phyloP scores from a whole-genome alignment of 2,797 vertebrate species.

The Petrocephalus sullivani region DNA sequence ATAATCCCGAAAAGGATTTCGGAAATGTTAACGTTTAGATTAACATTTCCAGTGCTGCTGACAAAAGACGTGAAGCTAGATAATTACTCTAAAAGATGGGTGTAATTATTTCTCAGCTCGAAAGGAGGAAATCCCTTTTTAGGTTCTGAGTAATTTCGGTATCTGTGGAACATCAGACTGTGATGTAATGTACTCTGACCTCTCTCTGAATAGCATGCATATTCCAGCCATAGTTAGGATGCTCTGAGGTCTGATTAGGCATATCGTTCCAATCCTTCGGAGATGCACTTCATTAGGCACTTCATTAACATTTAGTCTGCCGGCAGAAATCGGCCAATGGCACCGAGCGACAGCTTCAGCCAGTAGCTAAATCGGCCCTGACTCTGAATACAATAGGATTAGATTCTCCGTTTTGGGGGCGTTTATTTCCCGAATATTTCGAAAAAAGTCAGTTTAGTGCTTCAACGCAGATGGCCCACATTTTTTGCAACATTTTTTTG shows the following conservation, averaged over 20 bases:
- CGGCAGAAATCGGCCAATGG: not conserved
- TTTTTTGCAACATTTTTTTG: no score
- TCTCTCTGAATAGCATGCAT: conserved; percentile 40
- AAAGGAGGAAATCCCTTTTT: conserved; percentile 22
- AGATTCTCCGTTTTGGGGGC: conserved; percentile 25
- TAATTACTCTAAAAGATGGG: conserved; percentile 42
- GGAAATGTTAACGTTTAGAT: conserved; percentile 35
- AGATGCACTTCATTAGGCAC: conserved; percentile 31
- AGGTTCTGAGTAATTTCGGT: conserved; percentile 28
- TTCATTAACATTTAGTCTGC: conserved; percentile 44
- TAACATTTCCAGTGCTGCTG: conserved; percentile 33
- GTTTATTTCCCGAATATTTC: conserved; percentile 18
- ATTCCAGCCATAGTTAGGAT: conserved; percentile 39
- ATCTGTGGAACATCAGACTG: conserved; percentile 29
- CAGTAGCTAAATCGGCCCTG: conserved; percentile 14
- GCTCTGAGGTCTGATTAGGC: conserved; percentile 38
- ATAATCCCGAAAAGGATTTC: conserved; percentile 26
- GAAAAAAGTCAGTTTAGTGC: not conserved
- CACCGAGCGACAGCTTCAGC: not conserved
- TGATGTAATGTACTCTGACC: conserved; percentile 35
- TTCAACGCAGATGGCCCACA: not conserved
- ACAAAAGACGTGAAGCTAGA: conserved; percentile 46
- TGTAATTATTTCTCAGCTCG: conserved; percentile 35
- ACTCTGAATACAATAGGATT: conserved; percentile 16
- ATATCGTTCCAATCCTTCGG: conserved; percentile 41